Evolutionary conservation across 2,113 vertebrate genomes (phyloP), one percentile per base, ranked within the genome.

Genomic region (Tricholaema leucomelas): DNA sequence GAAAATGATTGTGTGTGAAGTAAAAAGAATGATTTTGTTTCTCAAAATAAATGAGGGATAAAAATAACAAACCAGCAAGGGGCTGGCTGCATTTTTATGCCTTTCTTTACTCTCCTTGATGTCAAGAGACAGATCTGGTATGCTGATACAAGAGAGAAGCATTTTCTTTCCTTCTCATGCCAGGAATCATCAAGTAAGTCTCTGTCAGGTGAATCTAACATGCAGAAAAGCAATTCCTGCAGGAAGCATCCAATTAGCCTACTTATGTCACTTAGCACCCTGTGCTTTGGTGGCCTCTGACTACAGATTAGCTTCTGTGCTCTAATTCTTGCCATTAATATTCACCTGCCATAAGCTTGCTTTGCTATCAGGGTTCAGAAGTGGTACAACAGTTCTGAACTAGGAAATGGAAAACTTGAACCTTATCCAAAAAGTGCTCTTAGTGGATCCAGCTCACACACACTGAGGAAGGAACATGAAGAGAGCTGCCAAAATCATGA

Each of bases 201-300:
- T 88, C 78, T 96, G 92, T 88, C 88, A 88, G 88, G 74, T 92
- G 67, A 88, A 88, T 87, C 33, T 82, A 88, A 91, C 63, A 59
- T 82, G 59, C 71, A 85, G 91, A 90, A 88, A 88, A 88, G 46
- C 10, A 59, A 61, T 28, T 91, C 88, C 86, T 94, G 31, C 70
- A 90, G 85, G 84, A 90, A 91, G 77, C 78, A 91, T 95, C 63
- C 87, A 93, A 87, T 95, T 96, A 95, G 60, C 94, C 86, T 94
- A 93, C 67, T 95, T 96, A 73, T 85, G 92, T 95, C 94, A 95
- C 70, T 95, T 88, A 86, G 33, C 81, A 52, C 63, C 59, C 56
- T 60, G 19, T 87, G 18, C 55, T 74, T 84, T 28, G 42, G 36
- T 59, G 35, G 82, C 84, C 50, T 66, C 60, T 93, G 90, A 92